Base-by-base conservation (phyloP, 2,888 invertebrate species). In the Cerceris ruficornis region DNA sequence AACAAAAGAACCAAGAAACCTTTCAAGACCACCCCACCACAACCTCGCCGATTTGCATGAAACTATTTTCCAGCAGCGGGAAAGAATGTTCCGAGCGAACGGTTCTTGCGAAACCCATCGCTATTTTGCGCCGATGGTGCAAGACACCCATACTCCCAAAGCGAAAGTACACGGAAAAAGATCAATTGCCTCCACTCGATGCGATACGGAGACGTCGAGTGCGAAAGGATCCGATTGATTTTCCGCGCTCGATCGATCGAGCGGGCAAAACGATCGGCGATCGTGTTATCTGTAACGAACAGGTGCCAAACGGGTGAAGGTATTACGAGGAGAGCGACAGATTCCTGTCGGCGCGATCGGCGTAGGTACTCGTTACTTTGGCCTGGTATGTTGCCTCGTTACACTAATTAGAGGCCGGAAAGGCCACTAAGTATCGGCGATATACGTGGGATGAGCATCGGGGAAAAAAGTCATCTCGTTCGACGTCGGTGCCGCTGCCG, bases 351-450 rank as follows among this genome's bases (percentile, higher is more conserved):
- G 60, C 43, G 54, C 61, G 60, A 69, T 75, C 71, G 64, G 60
- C 43, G 54, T 58, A 17, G 62, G 64, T 74, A 69, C 59, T 61
- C 69, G 67, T 70, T 66, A 72, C 77, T 69, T 75, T 52, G 71
- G 46, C 61, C 62, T 71, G 76, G 74, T 73, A 75, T 66, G 77
- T 15, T 60, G 70, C 9, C 80, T 82, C 77, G 69, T 77, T 71
- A 77, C 59, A 67, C 70, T 82, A 83, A 83, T 80, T 82, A 72
- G 75, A 70, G 77, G 60, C 61, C 60, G 72, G 70, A 70, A 70
- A 75, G 69, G 49, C 69, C 41, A 68, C 72, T 75, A 68, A 69
- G 55, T 66, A 59, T 64, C 57, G 67, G n/a, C 50, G 54, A 65
- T 43, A 57, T 66, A 59, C 60, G 55, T 15, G 54, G 60, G 76